Conservation (phyloP, 2,797 vertebrate genomes). For the Psittacula derbiana region DNA sequence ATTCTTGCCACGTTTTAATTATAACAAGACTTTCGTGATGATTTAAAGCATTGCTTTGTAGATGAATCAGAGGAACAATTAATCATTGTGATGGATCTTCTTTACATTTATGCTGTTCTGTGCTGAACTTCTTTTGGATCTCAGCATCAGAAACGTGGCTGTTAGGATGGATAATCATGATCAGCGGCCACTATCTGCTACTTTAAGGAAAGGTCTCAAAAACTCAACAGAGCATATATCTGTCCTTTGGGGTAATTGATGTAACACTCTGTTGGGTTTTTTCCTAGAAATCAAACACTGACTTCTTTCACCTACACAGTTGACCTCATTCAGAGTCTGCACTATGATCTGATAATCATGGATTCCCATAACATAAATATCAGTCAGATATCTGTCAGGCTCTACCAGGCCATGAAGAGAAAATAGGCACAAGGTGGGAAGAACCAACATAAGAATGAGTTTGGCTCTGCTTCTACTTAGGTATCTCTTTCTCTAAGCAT, state of each 20-base stretch:
- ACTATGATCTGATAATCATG: not conserved
- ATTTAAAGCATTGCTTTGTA: not conserved
- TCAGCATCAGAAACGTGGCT: not conserved
- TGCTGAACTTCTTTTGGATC: not conserved
- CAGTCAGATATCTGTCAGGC: not conserved
- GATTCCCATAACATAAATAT: not conserved
- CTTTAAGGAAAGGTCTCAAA: not conserved
- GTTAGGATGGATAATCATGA: not conserved
- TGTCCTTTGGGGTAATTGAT: not conserved
- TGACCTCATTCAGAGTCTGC: not conserved
- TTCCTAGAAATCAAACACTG: not conserved
- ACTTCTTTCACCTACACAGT: not conserved
- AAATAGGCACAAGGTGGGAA: not conserved
- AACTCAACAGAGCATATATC: not conserved
- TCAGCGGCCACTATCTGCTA: not conserved
- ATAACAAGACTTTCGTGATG: not conserved
- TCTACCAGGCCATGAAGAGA: not conserved
- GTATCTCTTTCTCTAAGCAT: not conserved
- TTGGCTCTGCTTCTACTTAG: not conserved
- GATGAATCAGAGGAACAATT: not conserved
- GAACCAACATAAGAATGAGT: not conserved
- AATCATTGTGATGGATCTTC: not conserved
- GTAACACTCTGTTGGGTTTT: not conserved
- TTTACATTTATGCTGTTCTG: not conserved
- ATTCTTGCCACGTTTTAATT: conserved; percentile 5